Base-by-base conservation (phyloP, 2,888 invertebrate genomes). In the Tricholauxania praeusta region DNA sequence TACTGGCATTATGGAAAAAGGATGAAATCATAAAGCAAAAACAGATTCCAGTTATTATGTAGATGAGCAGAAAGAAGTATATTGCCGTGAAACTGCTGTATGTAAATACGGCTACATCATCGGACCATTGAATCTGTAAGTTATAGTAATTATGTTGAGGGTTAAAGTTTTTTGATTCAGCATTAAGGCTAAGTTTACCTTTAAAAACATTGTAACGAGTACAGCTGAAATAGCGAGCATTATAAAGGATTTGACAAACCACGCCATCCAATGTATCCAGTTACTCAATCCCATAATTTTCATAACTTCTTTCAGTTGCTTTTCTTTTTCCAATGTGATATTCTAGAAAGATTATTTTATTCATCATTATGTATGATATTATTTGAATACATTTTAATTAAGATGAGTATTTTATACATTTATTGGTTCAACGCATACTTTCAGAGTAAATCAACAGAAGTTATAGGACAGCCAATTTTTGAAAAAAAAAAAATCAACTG, bases 1-100 rank as follows among this genome's bases (percentile, higher is more conserved):
- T 91, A 81, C 92, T 94, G 0, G 93, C 95, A 90, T 91, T 92
- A 1, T 92, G 91, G 84, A 95, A 95, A 78, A 94, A 91, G 1
- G 92, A 91, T 79, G 94, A 93, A 57, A 95, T 84, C 87, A 93
- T 90, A 83, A 95, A 95, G 82, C 92, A 92, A 84, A 94, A 93
- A 62, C 91, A 91, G 76, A 94, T 93, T 53, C 90, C 90, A 57
- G 92, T 89, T 72, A 91, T 88, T 63, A 92, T 87, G 82, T 94
- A 96, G 66, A 93, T 84, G 17, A 93, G 80, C 4, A 96, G 79
- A 81, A 93, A 93, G 65, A 94, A 86, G 55, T 94, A 87, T 39
- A 95, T 82, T 2, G 94, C 89, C 1, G 89, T 84, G 78, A 91
- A 90, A 75, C 92, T 89, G 0, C 92, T 91, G 78, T 91, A 87